A percentile compares a stretch with the other conserved stretches of the same genome.
Conservation (phyloP, 2,888 invertebrate genomes). For the Endotricha flammealis region DNA sequence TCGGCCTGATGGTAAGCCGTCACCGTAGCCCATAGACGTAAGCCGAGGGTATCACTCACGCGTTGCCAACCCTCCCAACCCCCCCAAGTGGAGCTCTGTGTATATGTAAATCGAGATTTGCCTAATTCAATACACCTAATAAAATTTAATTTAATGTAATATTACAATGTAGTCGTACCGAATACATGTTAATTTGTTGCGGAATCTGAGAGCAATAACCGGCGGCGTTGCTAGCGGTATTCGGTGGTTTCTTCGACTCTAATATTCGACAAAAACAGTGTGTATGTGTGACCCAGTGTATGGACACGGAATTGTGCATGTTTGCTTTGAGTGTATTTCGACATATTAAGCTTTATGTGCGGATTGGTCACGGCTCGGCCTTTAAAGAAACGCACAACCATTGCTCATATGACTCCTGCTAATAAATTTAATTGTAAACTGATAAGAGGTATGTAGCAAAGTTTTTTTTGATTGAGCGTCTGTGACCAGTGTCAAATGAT, state of each 20-base stretch:
- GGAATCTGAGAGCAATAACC: constrained; percentile 78
- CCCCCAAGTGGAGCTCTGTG: too few relatives aligned
- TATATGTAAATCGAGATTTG: neutral
- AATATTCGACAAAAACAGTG: constrained; percentile 69
- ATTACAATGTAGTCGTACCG: constrained; percentile 71
- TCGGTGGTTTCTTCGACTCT: constrained; percentile 69
- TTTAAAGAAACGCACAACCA: constrained; percentile 36
- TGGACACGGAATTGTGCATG: constrained; percentile 39
- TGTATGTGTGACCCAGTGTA: constrained; percentile 41
- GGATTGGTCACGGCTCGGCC: constrained; percentile 59
- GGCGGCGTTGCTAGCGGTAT: constrained; percentile 71
- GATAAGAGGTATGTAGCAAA: too few relatives aligned
- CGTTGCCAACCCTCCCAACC: too few relatives aligned
- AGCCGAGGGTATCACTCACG: too few relatives aligned
- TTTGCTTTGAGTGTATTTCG: constrained; percentile 53
- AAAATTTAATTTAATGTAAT: constrained; percentile 55
- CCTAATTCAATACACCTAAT: constrained; percentile 22
- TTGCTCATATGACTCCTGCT: constrained; percentile 17
- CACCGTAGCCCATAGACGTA: too few relatives aligned
- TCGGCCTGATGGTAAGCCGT: too few relatives aligned
- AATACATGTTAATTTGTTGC: constrained; percentile 79
- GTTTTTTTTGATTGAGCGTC: too few relatives aligned
- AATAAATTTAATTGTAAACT: constrained; percentile 1
- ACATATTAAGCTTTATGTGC: constrained; percentile 59
- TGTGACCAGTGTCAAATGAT: too few relatives aligned